A percentile compares a stretch with the other conserved stretches of the same genome.
Conservation (phyloP, 2,888 invertebrate genomes). For the Drosophila nr. perissopoda region DNA sequence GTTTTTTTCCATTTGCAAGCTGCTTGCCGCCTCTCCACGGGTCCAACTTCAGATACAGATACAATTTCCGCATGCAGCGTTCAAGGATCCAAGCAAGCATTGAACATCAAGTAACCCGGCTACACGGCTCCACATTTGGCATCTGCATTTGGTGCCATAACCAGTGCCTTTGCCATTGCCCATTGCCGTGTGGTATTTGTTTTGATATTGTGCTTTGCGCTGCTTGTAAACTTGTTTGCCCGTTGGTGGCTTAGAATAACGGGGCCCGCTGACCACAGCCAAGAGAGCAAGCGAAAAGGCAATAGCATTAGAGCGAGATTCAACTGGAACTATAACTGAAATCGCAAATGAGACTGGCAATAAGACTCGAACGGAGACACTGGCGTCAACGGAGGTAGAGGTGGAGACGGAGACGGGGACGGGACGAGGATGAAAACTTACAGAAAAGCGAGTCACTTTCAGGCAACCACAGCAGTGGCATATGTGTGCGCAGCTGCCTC, state of each 20-base stretch:
- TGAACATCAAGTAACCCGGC: neutral
- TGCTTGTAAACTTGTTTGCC: slow-evolving; percentile 45
- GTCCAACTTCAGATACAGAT: neutral
- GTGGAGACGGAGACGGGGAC: neutral
- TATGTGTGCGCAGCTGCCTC: neutral
- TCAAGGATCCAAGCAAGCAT: neutral
- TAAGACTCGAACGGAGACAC: neutral
- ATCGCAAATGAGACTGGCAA: neutral
- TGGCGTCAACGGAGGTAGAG: neutral
- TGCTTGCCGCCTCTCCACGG: too few relatives aligned
- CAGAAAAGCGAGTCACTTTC: slow-evolving; percentile 31
- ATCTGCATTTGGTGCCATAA: slow-evolving; percentile 21
- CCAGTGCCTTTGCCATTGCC: slow-evolving; percentile 3
- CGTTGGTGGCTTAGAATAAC: slow-evolving; percentile 28
- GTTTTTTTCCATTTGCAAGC: neutral
- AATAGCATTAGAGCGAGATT: neutral
- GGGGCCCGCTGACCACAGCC: slow-evolving; percentile 10
- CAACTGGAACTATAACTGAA: neutral
- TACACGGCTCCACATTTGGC: slow-evolving; percentile 8
- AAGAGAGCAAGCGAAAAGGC: neutral
- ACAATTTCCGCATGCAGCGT: neutral
- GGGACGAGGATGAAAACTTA: neutral
- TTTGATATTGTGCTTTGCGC: slow-evolving; percentile 61
- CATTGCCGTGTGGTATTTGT: slow-evolving; percentile 54
- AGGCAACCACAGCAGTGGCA: slow-evolving; percentile 26